These are phyloP conservation scores for Mantis religiosa DNA, from an alignment of 2,888 invertebrate species.

Conservation along the genomic window DNA sequence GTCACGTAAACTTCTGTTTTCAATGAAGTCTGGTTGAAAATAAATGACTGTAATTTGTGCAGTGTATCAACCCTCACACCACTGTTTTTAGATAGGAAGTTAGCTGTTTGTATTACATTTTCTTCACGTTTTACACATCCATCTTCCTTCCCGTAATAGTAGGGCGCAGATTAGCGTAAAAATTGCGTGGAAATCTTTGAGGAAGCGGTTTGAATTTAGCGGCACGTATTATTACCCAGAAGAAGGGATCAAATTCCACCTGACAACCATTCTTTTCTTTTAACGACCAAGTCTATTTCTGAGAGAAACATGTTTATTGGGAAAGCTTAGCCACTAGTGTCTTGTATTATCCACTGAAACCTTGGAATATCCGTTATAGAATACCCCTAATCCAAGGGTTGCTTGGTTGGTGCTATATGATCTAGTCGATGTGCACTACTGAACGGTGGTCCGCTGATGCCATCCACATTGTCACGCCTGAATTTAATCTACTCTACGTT, in stretches of 20 bases:
- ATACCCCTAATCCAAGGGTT: neutral
- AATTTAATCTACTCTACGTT: neutral
- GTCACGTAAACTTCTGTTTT: neutral
- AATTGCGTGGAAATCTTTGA: neutral
- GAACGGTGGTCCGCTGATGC: neutral
- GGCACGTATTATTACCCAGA: neutral
- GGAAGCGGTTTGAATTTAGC: neutral
- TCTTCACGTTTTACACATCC: neutral
- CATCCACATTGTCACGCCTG: neutral
- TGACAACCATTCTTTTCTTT: neutral
- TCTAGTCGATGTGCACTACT: neutral
- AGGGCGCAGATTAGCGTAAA: neutral
- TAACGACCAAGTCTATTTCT: neutral
- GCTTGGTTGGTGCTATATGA: neutral
- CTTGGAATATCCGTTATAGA: neutral
- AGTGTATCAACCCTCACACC: neutral
- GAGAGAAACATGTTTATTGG: neutral
- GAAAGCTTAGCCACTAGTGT: neutral
- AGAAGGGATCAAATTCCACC: neutral
- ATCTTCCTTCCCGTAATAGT: neutral
- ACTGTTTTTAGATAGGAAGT: neutral
- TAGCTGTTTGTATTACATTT: neutral
- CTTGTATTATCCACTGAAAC: neutral
- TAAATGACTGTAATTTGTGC: neutral
- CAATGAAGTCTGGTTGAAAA: neutral